Evolutionary conservation across 2,113 vertebrate species (phyloP), one percentile per base, ranked within the genome.

Genomic region (Rhinichthys klamathensis): DNA sequence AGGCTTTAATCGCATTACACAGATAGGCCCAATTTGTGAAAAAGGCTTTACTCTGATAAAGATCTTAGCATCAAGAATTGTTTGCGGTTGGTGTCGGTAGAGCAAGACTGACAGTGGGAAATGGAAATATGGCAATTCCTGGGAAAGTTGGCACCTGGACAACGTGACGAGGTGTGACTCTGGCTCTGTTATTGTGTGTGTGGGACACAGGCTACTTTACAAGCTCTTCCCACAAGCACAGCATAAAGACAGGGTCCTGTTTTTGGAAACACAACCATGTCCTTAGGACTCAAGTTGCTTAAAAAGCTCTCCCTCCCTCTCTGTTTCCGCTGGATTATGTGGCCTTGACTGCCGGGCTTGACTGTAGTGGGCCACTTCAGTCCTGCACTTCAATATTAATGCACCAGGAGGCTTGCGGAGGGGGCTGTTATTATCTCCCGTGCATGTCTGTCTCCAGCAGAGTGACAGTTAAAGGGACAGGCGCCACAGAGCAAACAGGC

Each of bases 311-410:
- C 7, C 16, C 32, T 81, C 60, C 44, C 63, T 82, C 35, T 82
- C 67, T 30, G 3, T 67, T n/a, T 38, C n/a, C 18, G 23, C 56
- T 38, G 44, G 72, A 78, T 83, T 85, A 74, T 69, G 80, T 81
- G 65, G 60, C 27, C 46, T 41, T 63, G 82, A 54, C 73, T 60
- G 11, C 30, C 23, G 4, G 44, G 49, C 79, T 75, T 11, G 54
- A 84, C 46, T 70, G 75, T 79, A 86, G 60, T 74, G 65, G 73
- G 56, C 46, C 74, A 80, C 38, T 41, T 84, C 81, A 46, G 41
- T 65, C 35, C 21, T 78, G 61, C 73, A 83, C 84, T 86, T 80
- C 65, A 69, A 76, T 85, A 87, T 80, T 86, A 67, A 83, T 82
- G 73, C 56, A 63, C 41, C 11, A 18, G 51, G 82, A 84, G 49